phyloP scores from a whole-genome alignment of 2,797 vertebrate species.

The Macrochelys suwanniensis region DNA sequence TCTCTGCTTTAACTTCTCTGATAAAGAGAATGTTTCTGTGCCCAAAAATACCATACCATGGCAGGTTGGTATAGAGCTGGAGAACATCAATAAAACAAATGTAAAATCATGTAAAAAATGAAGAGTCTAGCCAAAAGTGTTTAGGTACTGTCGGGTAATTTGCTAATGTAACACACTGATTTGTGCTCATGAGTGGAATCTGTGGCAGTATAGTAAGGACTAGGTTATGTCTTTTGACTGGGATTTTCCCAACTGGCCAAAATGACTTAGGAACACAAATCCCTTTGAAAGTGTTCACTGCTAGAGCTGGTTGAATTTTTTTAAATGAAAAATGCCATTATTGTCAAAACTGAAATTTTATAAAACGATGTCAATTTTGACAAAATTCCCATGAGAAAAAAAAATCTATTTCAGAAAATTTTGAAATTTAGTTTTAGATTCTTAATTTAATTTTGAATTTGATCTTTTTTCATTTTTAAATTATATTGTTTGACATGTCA shows the following conservation, averaged over 20 bases:
- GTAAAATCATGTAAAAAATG: not conserved
- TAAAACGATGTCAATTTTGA: too few species aligned
- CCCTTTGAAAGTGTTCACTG: not conserved
- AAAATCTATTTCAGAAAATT: too few species aligned
- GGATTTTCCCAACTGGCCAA: not conserved
- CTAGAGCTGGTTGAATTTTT: not conserved
- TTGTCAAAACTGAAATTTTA: not conserved
- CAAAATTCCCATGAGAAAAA: too few species aligned
- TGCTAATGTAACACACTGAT: not conserved
- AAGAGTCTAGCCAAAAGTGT: not conserved
- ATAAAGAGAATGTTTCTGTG: not conserved
- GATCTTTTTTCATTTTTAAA: too few species aligned
- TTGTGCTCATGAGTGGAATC: not conserved
- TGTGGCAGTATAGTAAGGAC: not conserved
- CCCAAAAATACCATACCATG: not conserved
- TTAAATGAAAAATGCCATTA: not conserved
- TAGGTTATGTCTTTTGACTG: not conserved
- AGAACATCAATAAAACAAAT: not conserved
- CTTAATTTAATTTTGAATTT: too few species aligned
- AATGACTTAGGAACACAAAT: not conserved
- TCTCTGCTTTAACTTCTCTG: not conserved
- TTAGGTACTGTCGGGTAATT: not conserved
- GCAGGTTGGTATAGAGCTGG: not conserved
- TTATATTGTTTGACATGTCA: too few species aligned
- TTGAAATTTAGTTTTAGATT: too few species aligned